Evolutionary conservation across 2,113 vertebrate genomes (phyloP).

Genomic region (Megaceryle torquata): DNA sequence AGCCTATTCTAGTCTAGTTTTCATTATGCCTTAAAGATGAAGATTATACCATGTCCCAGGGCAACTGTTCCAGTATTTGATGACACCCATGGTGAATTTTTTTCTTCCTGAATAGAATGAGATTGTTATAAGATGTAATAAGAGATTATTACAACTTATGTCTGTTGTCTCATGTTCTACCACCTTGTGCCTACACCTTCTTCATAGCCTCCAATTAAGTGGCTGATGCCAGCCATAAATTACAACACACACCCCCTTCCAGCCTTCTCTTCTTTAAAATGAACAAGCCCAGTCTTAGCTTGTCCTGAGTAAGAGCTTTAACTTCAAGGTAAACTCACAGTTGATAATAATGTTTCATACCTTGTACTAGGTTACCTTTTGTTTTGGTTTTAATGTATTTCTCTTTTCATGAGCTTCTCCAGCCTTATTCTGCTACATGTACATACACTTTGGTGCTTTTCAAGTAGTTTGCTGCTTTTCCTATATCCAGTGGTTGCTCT

Average conservation of each 20-base stretch:
- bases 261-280: background rate
- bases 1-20: background rate
- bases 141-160: background rate
- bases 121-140: background rate
- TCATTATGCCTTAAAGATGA: background rate
- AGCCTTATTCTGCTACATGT: background rate
- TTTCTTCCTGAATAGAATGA: background rate
- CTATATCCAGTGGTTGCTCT: background rate
- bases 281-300: background rate
- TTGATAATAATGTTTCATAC: background rate
- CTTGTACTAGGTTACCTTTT: background rate
- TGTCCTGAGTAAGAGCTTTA: background rate
- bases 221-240: background rate
- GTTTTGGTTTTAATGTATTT: background rate
- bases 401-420: background rate
- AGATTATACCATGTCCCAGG: background rate
- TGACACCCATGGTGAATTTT: background rate
- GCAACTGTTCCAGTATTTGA: background rate
- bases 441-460: background rate
- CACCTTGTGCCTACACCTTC: background rate
- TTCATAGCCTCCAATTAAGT: background rate
- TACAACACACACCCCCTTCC: background rate
- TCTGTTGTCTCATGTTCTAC: background rate
- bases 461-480: background rate
- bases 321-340: background rate